Base-by-base conservation (phyloP, 2,888 invertebrate genomes). In the Lasioglossum vierecki region DNA sequence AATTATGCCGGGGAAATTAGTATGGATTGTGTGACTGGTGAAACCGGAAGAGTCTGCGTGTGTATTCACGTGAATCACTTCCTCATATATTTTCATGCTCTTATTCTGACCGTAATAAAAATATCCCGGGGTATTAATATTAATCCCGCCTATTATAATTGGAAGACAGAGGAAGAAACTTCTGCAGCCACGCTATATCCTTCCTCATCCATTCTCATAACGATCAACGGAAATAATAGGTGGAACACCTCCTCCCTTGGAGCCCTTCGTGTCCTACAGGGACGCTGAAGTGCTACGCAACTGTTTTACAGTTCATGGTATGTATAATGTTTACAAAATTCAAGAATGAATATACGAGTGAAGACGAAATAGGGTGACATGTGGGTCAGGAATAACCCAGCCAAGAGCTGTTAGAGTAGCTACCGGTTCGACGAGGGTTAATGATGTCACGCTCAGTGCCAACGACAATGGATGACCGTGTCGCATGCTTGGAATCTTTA, bases 181-280 rank as follows among this genome's bases (percentile, higher is more conserved):
- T 63, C n/a, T 57, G 22, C 57, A 57, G 11, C 57, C n/a, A 11
- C 11, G 57, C 0, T 9, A 26, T 57, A n/a, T n/a, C 9, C 57
- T 57, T 63, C 30, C 68, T 68, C 68, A 39, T 68, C 39, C 68
- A 68, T 68, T 68, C 39, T 68, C 39, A 68, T 68, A 68, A 39
- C 35, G 39, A 68, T 68, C 18, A 11, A 35, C 22, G 39, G 39
- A 11, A 68, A 22, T 68, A 68, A 68, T 11, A 11, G 4, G 22
- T 22, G 22, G 68, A 39, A 39, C 9, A 18, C 66, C 18, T 35
- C 8, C 66, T 39, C 66, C 22, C 39, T 39, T 18, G 39, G 39
- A 39, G 22, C 22, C 68, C 68, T 68, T 68, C 35, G 8, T 68
- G 68, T 68, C 68, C 68, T 68, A 39, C 39, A 39, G 68, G 39